These are phyloP conservation scores for Thera britannica DNA, from an alignment of 2,888 invertebrate species.

Conservation along the genomic window DNA sequence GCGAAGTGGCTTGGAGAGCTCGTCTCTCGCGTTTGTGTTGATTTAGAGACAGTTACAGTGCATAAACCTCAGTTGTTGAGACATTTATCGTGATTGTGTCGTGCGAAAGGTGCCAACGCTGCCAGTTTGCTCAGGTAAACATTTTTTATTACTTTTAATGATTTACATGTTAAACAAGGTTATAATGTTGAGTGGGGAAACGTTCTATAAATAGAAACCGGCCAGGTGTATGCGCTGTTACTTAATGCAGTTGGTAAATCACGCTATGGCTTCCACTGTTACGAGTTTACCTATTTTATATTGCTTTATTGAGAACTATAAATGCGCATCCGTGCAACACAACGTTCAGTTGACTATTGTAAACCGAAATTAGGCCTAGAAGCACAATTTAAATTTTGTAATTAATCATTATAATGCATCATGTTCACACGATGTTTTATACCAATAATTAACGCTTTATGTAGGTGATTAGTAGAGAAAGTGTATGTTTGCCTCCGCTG, in stretches of 20 bases:
- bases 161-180: conserved; percentile 35
- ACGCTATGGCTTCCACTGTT: conserved; percentile 41
- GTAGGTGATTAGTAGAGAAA: conserved; percentile 32
- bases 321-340: background rate
- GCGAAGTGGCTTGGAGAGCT: conserved; percentile 57
- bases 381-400: background rate
- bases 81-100: conserved; percentile 42
- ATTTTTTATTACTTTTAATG: conserved; percentile 35
- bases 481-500: conserved; percentile 22
- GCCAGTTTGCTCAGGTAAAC: conserved; percentile 35
- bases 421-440: conserved; percentile 30
- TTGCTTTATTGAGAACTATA: conserved; percentile 3
- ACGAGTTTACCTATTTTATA: conserved; percentile 38
- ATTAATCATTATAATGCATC: conserved; percentile 9
- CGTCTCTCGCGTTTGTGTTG: conserved; percentile 35
- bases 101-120: conserved; percentile 35
- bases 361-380: background rate
- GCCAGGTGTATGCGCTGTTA: conserved; percentile 59
- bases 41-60: conserved; percentile 26
- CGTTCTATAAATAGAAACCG: conserved; percentile 55
- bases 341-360: background rate
- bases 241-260: conserved; percentile 58
- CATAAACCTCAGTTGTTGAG: conserved; percentile 34
- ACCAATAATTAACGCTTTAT: conserved; percentile 29
- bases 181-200: conserved; percentile 32